These are phyloP conservation scores for Hypercompe scribonia DNA, from an alignment of 2,888 invertebrate species.

Conservation along the genomic window DNA sequence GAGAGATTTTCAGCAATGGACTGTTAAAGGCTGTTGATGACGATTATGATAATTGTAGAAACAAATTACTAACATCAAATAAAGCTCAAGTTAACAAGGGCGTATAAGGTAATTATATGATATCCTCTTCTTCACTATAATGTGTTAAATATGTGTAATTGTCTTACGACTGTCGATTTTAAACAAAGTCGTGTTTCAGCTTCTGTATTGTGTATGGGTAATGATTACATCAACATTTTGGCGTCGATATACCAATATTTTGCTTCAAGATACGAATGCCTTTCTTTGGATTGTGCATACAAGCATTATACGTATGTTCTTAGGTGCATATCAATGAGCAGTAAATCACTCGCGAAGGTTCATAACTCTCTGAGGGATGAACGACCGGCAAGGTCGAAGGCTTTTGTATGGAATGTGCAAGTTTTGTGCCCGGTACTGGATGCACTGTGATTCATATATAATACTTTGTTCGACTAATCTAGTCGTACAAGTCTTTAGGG, in stretches of 20 bases:
- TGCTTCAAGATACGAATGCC: conserved; percentile 5
- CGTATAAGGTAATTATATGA: too few species aligned
- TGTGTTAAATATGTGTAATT: background rate
- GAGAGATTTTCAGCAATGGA: too few species aligned
- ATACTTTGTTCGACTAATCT: conserved; percentile 11
- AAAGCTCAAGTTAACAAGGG: too few species aligned
- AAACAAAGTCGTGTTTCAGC: background rate
- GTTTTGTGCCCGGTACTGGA: conserved; percentile 47
- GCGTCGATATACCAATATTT: conserved; percentile 3
- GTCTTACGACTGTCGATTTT: background rate
- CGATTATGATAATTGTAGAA: too few species aligned
- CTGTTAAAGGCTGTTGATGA: too few species aligned
- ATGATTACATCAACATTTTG: background rate
- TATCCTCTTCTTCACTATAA: too few species aligned
- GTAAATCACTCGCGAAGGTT: conserved; percentile 46
- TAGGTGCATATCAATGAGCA: conserved; percentile 40
- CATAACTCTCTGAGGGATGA: conserved; percentile 68
- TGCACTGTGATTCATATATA: conserved; percentile 67
- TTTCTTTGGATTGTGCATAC: conserved; percentile 25
- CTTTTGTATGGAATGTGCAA: conserved; percentile 68
- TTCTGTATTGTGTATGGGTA: background rate
- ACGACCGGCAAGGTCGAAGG: conserved; percentile 80
- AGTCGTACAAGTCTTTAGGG: background rate
- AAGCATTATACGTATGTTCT: conserved; percentile 23
- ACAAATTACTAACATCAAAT: too few species aligned